Percentiles rank a stretch among this genome's conserved stretches.
phyloP scores from a whole-genome alignment of 1,140 invertebrate genomes.

The Antheraea mylitta region DNA sequence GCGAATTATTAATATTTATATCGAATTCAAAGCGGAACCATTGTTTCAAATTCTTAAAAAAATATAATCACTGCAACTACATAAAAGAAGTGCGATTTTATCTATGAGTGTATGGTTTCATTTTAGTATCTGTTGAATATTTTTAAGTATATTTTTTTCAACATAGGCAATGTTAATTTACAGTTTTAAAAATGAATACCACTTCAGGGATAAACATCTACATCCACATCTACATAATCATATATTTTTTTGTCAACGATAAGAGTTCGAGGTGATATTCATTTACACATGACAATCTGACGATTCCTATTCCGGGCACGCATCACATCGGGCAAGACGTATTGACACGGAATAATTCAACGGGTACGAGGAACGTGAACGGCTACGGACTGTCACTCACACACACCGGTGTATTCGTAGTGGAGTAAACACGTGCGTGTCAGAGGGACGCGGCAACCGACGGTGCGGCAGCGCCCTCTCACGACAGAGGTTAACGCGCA shows the following conservation, averaged over 20 bases:
- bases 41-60: background rate
- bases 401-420: slow-evolving; percentile 41
- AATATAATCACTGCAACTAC: background rate
- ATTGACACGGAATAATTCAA: slow-evolving; percentile 56
- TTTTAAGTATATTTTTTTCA: too few species aligned
- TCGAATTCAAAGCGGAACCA: background rate
- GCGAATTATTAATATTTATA: background rate
- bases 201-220: background rate
- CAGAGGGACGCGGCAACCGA: slow-evolving; percentile 31
- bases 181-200: background rate
- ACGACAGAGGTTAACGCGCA: slow-evolving; percentile 67
- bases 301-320: slow-evolving; percentile 59
- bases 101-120: background rate
- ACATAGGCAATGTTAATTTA: background rate
- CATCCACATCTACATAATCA: too few species aligned
- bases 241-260: slow-evolving; percentile 38
- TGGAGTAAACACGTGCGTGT: slow-evolving; percentile 38
- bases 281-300: slow-evolving; percentile 45
- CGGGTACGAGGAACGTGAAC: slow-evolving; percentile 10
- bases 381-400: slow-evolving; percentile 40
- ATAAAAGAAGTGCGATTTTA: background rate
- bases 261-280: slow-evolving; percentile 54
- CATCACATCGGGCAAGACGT: slow-evolving; percentile 48
- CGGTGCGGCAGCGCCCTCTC: slow-evolving; percentile 48
- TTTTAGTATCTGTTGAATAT: too few species aligned